A percentile compares a stretch with the other conserved stretches of the same genome.
These are phyloP conservation scores for Aphaenogaster floridana DNA, from an alignment of 1,140 invertebrate genomes.

Conservation along the genomic window DNA sequence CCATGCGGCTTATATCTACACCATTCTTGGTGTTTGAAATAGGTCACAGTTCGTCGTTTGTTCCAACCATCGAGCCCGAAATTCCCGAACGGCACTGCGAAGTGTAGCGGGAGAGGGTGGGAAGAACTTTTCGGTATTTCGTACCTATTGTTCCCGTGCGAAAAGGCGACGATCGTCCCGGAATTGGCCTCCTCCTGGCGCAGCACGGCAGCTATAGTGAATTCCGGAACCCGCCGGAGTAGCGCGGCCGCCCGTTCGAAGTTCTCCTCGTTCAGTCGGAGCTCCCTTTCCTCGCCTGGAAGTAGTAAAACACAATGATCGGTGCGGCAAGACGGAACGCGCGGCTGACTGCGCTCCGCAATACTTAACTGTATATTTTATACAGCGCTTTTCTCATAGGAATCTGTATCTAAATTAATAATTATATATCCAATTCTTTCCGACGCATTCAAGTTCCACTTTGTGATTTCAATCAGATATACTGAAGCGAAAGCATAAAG, in stretches of 20 bases:
- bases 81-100: background rate
- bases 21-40: constrained; percentile 20
- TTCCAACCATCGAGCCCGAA: background rate
- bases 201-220: constrained; percentile 92
- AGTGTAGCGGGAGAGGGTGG: too few relatives aligned
- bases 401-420: background rate
- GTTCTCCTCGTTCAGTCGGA: constrained; percentile 90
- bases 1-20: background rate
- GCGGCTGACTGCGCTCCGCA: background rate
- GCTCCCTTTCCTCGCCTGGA: constrained; percentile 91
- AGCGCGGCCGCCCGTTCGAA: constrained; percentile 90
- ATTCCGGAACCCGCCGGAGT: constrained; percentile 91
- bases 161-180: constrained; percentile 94
- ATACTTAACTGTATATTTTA: background rate
- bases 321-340: constrained; percentile 35
- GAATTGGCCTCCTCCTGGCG: constrained; percentile 93
- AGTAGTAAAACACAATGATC: constrained; percentile 77
- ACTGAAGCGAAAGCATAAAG: background rate
- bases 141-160: constrained; percentile 91
- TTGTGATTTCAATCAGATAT: background rate
- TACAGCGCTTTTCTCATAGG: background rate
- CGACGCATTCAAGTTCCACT: background rate
- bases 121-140: constrained; percentile 30
- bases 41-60: constrained; percentile 10
- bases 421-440: background rate